phyloP scores from a whole-genome alignment of 2,113 vertebrate genomes.

The Hipposideros armiger region DNA sequence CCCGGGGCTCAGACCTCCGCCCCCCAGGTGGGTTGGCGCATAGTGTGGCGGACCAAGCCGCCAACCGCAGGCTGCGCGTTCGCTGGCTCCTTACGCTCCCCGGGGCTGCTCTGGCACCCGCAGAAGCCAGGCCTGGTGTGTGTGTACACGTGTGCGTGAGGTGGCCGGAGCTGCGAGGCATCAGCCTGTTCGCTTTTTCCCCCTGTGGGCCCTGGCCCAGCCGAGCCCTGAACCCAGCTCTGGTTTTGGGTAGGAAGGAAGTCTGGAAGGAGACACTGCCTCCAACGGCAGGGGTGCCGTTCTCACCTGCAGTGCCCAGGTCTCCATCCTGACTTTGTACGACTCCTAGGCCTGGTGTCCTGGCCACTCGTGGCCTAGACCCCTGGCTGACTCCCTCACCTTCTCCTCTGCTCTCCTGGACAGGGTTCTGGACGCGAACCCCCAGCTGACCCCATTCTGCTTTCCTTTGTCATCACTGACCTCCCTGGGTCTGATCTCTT shows the following conservation, averaged over 20 bases:
- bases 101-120: conserved; percentile 69
- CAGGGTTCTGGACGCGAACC: no score
- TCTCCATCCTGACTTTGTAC: background rate
- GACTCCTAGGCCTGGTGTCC: background rate
- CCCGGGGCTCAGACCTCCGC: background rate
- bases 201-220: no score
- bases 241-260: background rate
- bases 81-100: conserved; percentile 17
- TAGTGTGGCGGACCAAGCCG: background rate
- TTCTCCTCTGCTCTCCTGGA: background rate
- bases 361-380: background rate
- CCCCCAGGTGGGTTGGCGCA: background rate
- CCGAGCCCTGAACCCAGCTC: background rate
- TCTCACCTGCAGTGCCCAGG: rapidly evolving
- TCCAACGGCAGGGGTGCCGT: rapidly evolving
- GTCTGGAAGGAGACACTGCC: background rate
- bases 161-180: background rate
- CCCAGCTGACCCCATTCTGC: rapidly evolving
- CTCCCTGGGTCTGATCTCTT: background rate
- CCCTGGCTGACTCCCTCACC: background rate
- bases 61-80: conserved; percentile 58
- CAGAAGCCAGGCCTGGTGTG: conserved; percentile 65
- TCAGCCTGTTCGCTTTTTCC: background rate
- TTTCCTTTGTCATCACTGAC: background rate
- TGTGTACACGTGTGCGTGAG: background rate